phyloP scores from a whole-genome alignment of 2,888 invertebrate genomes.

The Sisyra terminalis region DNA sequence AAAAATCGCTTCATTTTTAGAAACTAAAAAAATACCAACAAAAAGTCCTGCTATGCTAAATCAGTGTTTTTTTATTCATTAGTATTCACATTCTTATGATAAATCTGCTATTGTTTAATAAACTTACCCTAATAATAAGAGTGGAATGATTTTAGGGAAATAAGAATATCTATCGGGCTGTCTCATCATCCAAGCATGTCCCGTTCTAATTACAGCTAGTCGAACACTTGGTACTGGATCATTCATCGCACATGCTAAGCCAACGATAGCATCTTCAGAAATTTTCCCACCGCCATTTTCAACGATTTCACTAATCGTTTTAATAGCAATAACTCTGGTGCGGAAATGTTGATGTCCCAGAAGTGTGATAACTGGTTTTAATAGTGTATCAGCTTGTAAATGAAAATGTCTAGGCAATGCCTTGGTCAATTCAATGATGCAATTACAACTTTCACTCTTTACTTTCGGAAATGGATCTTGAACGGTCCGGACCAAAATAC shows the following conservation, averaged over 20 bases:
- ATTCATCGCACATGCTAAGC: conserved; percentile 76
- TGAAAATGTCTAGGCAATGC: conserved; percentile 54
- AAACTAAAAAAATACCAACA: no score
- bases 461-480: conserved; percentile 67
- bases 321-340: conserved; percentile 56
- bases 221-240: conserved; percentile 70
- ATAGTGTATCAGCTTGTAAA: conserved; percentile 51
- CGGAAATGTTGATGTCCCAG: conserved; percentile 70
- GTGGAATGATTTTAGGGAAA: conserved; percentile 70
- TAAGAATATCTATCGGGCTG: conserved; percentile 79
- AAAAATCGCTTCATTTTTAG: no score
- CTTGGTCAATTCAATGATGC: conserved; percentile 46
- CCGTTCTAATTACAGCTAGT: conserved; percentile 55
- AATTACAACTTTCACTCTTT: conserved; percentile 59
- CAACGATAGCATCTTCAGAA: conserved; percentile 47
- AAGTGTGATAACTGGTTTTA: conserved; percentile 54
- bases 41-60: no score
- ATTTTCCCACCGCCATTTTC: conserved; percentile 6
- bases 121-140: conserved; percentile 61
- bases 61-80: no score
- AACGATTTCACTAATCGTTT: conserved; percentile 36
- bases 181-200: conserved; percentile 60
- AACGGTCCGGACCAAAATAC: conserved; percentile 53
- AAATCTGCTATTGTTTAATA: no score
- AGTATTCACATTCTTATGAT: no score